Base-by-base conservation (phyloP, 2,888 invertebrate species). In the Eledona agricola region DNA sequence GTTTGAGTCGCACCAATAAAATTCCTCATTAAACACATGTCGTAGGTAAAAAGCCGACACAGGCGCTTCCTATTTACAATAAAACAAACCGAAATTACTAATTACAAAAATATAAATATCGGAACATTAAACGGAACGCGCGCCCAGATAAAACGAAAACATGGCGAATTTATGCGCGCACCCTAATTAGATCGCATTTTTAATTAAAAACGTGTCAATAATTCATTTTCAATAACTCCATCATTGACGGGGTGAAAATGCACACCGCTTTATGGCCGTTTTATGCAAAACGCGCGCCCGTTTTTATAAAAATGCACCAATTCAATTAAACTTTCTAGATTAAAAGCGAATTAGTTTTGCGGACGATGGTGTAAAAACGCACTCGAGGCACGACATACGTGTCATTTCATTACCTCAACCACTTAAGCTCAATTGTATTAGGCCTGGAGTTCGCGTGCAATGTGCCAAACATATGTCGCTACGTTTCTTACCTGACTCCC, bases 401-500 rank as follows among this genome's bases (percentile, higher is more conserved):
- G n/a, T n/a, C n/a, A n/a, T n/a, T n/a, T n/a, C n/a, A n/a, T n/a
- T n/a, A n/a, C n/a, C n/a, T n/a, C n/a, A n/a, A n/a, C n/a, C n/a
- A n/a, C n/a, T n/a, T n/a, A n/a, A 42, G 29, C 16, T 2, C 25
- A 35, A 46, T 46, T 46, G 26, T 46, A 12, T 34, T 34, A 26
- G 26, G 15, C 34, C 26, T 42, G 26, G 29, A 28, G 32, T 20
- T 49, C 32, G 57, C 57, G 49, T 55, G 54, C 53, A 56, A 55
- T 54, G 31, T 37, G 26, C 29, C 42, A 50, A 57, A 59, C 64
- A 62, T 62, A 62, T 62, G 63, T 62, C 57, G 57, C 55, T 38
- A 49, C 55, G 40, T 35, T 35, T 7, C 28, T 42, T 64, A 63
- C 61, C 62, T 62, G 60, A n/a, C n/a, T n/a, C n/a, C 58, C 51